Conservation (phyloP, 2,797 vertebrate genomes). For the Lepus oiostolus region DNA sequence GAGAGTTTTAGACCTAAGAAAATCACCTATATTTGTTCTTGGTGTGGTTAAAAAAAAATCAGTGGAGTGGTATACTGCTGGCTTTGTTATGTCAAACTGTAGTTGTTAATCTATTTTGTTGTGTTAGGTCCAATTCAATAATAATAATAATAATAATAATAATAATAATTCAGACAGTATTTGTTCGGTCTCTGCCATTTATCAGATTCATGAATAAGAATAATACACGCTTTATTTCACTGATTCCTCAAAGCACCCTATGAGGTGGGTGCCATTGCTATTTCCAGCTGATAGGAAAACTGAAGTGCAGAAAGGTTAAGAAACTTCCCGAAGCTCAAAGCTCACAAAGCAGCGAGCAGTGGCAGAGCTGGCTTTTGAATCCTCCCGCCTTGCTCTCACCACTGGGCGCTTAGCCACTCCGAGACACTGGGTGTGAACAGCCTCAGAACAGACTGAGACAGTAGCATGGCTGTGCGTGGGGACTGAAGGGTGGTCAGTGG, state of each 20-base stretch:
- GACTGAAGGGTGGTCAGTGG: not conserved
- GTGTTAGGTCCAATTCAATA: constrained; percentile 86
- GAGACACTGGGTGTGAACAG: not conserved
- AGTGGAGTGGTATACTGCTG: constrained; percentile 81
- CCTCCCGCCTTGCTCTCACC: not conserved
- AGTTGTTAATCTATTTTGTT: constrained; percentile 86
- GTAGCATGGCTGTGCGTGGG: not conserved
- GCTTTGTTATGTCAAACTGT: constrained; percentile 85
- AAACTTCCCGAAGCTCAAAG: not conserved
- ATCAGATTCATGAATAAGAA: not conserved
- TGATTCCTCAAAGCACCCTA: not conserved
- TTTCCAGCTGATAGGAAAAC: not conserved
- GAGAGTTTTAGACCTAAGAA: not conserved
- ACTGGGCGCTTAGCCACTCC: not conserved
- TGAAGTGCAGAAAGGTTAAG: not conserved
- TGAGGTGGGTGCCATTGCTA: not conserved
- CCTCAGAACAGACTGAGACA: not conserved
- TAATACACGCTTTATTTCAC: not conserved
- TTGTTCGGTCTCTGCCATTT: not conserved
- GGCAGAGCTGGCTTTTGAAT: not conserved
- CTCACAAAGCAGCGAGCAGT: not conserved
- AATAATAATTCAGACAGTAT: not conserved
- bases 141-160: not conserved
- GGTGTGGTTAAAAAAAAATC: constrained; percentile 78
- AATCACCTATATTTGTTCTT: constrained; percentile 11